Evolutionary conservation across 2,888 invertebrate genomes (phyloP).

Genomic region (Cephus runcator): DNA sequence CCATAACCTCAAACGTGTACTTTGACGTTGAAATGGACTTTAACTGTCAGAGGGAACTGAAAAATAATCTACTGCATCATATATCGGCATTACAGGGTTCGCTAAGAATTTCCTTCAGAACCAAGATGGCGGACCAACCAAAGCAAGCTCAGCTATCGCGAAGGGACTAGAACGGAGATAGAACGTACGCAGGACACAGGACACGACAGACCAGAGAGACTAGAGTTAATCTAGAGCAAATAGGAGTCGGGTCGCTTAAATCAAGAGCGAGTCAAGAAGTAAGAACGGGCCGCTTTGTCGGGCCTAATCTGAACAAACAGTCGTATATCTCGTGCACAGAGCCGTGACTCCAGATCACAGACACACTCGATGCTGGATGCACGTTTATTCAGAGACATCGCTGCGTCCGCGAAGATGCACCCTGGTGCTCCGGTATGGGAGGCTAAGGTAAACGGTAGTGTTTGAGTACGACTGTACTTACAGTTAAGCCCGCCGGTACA

Average conservation of each 20-base stretch:
- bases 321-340: constrained; percentile 38
- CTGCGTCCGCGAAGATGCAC: background rate
- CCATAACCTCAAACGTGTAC: constrained; percentile 15
- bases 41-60: background rate
- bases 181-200: constrained; percentile 3
- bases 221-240: constrained; percentile 54
- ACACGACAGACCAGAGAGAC: constrained; percentile 7
- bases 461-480: background rate
- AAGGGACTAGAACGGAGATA: background rate
- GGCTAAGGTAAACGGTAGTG: background rate
- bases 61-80: background rate
- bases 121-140: background rate
- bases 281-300: constrained; percentile 53
- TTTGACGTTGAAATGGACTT: background rate
- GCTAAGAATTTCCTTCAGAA: background rate
- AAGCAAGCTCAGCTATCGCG: background rate
- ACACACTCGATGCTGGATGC: background rate
- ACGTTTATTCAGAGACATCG: background rate
- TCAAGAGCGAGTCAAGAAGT: constrained; percentile 45
- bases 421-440: background rate
- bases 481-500: background rate
- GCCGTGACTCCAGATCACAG: background rate
- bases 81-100: background rate
- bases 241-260: constrained; percentile 49
- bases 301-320: constrained; percentile 55